These are phyloP conservation scores for Neodiprion virginianus DNA, from an alignment of 1,140 invertebrate species.

Conservation along the genomic window DNA sequence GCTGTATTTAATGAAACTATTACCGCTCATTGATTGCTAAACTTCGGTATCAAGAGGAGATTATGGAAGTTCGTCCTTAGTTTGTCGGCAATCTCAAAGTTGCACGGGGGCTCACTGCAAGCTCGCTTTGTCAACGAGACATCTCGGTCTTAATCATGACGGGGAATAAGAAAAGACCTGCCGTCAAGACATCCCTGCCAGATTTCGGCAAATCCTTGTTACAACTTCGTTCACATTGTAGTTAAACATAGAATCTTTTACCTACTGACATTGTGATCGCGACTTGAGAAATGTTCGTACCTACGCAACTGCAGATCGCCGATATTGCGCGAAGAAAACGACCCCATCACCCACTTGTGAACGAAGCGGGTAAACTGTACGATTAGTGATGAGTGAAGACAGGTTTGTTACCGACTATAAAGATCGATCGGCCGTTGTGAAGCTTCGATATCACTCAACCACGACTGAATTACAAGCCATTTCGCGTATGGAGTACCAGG, in stretches of 20 bases:
- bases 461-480: no score
- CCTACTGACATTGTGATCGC: no score
- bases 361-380: no score
- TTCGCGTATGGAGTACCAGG: no score
- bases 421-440: background rate
- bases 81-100: slow-evolving; percentile 44
- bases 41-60: slow-evolving; percentile 42
- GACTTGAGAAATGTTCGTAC: no score
- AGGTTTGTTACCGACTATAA: no score
- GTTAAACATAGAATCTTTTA: no score
- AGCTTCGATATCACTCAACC: background rate
- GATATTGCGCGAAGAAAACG: no score
- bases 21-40: slow-evolving; percentile 53
- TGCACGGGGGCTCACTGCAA: slow-evolving; percentile 30
- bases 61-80: slow-evolving; percentile 46
- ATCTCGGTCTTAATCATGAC: slow-evolving; percentile 11
- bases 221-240: background rate
- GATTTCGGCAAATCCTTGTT: background rate
- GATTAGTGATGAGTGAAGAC: no score
- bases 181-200: background rate
- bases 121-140: slow-evolving; percentile 30
- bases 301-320: no score
- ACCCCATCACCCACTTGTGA: no score
- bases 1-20: slow-evolving; percentile 54
- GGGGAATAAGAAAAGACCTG: background rate